phyloP scores from a whole-genome alignment of 1,140 invertebrate genomes.

The Drosophila mauritiana region DNA sequence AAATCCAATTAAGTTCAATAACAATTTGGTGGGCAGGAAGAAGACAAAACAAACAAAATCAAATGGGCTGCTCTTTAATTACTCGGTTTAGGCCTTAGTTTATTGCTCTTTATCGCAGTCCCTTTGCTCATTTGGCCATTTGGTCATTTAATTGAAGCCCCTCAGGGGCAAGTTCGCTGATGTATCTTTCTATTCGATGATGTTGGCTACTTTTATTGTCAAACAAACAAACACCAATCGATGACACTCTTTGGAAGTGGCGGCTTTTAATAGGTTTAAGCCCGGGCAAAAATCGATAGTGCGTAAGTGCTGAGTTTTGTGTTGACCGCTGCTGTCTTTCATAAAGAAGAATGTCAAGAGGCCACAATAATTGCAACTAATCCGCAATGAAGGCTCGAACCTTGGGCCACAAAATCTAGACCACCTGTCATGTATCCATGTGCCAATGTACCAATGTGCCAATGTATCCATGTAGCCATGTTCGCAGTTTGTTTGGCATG shows the following conservation, averaged over 20 bases:
- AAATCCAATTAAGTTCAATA: conserved; percentile 76
- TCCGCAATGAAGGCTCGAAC: conserved; percentile 70
- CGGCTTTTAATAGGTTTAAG: conserved; percentile 39
- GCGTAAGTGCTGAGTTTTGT: conserved; percentile 51
- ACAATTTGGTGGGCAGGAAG: conserved; percentile 29
- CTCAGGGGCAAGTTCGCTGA: conserved; percentile 67
- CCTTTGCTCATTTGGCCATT: conserved; percentile 8
- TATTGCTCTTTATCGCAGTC: conserved; percentile 50
- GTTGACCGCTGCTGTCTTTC: conserved; percentile 39
- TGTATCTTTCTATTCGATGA: conserved; percentile 50
- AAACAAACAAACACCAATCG: conserved; percentile 44
- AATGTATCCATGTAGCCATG: neutral
- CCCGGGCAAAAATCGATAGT: conserved; percentile 52
- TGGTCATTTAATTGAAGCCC: conserved; percentile 66
- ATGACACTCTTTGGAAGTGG: conserved; percentile 48
- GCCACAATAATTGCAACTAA: conserved; percentile 83
- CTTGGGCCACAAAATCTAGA: conserved; percentile 72
- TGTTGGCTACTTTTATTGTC: conserved; percentile 39
- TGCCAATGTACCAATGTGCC: neutral
- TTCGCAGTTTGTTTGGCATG: conserved; percentile 50
- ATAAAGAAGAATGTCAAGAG: conserved; percentile 82
- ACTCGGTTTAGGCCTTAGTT: conserved; percentile 43
- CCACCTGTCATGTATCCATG: conserved; percentile 26
- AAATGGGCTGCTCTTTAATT: conserved; percentile 46
- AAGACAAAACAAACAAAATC: conserved; percentile 36